A percentile compares a stretch with the other conserved stretches of the same genome.
phyloP scores from a whole-genome alignment of 2,888 invertebrate genomes.

The Mimachlamys varia region DNA sequence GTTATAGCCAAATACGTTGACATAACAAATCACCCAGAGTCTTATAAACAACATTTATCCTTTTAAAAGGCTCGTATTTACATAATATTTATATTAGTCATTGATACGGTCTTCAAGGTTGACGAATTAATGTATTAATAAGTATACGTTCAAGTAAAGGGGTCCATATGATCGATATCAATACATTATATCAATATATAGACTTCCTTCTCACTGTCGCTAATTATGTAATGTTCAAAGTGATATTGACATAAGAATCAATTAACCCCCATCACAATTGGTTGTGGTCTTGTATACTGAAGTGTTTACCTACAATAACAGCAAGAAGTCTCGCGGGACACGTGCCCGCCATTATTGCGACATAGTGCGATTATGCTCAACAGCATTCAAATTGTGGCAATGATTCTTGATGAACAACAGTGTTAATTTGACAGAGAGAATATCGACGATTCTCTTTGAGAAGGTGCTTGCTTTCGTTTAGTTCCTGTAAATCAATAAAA shows the following conservation, averaged over 20 bases:
- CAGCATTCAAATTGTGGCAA: not conserved
- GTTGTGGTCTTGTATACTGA: not conserved
- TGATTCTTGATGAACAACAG: conserved; percentile 12
- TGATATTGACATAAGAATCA: not conserved
- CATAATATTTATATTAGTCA: too few species aligned
- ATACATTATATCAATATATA: not conserved
- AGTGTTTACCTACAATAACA: not conserved
- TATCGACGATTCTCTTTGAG: conserved; percentile 5
- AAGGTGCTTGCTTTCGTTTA: not conserved
- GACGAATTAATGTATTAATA: not conserved
- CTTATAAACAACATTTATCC: too few species aligned
- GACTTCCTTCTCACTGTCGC: not conserved
- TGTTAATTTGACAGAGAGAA: not conserved
- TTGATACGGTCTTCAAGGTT: not conserved
- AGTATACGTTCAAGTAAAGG: not conserved
- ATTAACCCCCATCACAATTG: not conserved
- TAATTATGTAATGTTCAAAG: not conserved
- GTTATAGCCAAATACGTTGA: too few species aligned
- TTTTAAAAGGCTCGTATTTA: too few species aligned
- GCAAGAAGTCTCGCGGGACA: not conserved
- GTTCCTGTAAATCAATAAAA: not conserved
- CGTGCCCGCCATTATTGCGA: not conserved
- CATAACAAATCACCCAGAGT: too few species aligned
- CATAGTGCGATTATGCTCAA: not conserved
- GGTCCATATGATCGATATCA: not conserved